Evolutionary conservation across 1,140 invertebrate species (phyloP).

Genomic region (Brachionus asplanchnoidis): DNA sequence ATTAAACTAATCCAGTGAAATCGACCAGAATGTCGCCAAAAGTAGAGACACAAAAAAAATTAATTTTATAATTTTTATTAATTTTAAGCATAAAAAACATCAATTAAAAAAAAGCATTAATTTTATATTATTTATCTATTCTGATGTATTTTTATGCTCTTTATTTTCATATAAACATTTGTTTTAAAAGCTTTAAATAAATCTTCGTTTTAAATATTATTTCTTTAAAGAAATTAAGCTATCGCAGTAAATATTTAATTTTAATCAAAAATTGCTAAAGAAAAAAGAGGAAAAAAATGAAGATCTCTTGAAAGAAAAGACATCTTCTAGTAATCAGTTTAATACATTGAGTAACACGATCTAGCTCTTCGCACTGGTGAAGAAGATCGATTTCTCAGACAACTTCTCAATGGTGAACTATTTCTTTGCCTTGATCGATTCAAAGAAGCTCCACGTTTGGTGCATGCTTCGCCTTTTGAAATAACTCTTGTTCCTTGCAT

Average conservation of each 20-base stretch:
- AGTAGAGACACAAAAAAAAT: no score
- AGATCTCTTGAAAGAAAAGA: not conserved
- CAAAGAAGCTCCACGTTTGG: conserved; percentile 51
- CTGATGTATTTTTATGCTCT: not conserved
- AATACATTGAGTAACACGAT: conserved; percentile 34
- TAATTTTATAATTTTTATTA: not conserved
- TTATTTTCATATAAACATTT: not conserved
- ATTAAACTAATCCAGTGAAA: no score
- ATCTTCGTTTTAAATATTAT: not conserved
- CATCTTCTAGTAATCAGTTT: not conserved
- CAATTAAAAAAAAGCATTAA: not conserved
- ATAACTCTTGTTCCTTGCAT: conserved; percentile 49
- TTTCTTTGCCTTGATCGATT: conserved; percentile 43
- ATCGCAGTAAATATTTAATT: not conserved
- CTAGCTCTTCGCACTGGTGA: conserved; percentile 9
- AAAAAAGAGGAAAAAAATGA: not conserved
- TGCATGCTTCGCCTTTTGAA: conserved; percentile 53
- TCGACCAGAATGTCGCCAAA: no score
- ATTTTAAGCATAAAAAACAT: not conserved
- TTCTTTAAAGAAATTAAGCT: not conserved
- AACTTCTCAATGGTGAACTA: conserved; percentile 31
- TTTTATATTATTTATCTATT: not conserved
- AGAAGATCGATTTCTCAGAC: conserved; percentile 25
- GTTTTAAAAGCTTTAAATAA: not conserved
- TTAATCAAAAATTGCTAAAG: not conserved